phyloP scores from a whole-genome alignment of 2,797 vertebrate species.

The Columba guinea region DNA sequence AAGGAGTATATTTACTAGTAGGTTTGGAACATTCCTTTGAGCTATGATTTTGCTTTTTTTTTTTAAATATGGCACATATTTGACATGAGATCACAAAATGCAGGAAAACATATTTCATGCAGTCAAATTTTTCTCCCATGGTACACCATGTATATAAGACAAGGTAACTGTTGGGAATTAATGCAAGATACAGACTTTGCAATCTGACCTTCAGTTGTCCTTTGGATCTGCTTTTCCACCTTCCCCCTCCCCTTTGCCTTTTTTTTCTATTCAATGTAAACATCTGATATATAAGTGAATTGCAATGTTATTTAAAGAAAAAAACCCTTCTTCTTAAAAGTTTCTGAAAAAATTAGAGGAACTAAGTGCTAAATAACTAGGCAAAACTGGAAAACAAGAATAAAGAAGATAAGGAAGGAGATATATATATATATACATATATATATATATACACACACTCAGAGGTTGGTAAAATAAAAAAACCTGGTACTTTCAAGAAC shows the following conservation, averaged over 20 bases:
- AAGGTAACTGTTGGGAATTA: slow-evolving; percentile 10
- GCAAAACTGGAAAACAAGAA: not conserved
- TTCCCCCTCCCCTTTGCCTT: not conserved
- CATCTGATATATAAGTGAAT: not conserved
- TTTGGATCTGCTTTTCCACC: not conserved
- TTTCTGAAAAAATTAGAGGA: not conserved
- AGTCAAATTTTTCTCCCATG: not conserved
- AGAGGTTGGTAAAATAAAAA: not conserved
- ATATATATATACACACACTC: too few relatives aligned
- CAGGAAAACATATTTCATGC: not conserved
- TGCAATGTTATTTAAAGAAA: not conserved
- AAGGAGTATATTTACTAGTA: slow-evolving; percentile 38
- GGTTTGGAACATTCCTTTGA: slow-evolving; percentile 54
- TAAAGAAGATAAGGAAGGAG: not conserved
- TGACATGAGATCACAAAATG: slow-evolving; percentile 11
- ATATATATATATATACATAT: not conserved
- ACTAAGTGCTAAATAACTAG: not conserved
- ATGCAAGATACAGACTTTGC: not conserved
- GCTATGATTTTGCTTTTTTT: not conserved
- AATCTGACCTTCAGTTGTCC: not conserved
- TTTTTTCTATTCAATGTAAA: not conserved
- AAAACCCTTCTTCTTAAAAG: not conserved
- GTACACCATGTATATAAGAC: not conserved
- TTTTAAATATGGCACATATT: not conserved
- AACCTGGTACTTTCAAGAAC: not conserved